Evolutionary conservation across 1,140 invertebrate genomes (phyloP), one percentile per base, ranked within the genome.

Genomic region (Drosophila ficusphila): DNA sequence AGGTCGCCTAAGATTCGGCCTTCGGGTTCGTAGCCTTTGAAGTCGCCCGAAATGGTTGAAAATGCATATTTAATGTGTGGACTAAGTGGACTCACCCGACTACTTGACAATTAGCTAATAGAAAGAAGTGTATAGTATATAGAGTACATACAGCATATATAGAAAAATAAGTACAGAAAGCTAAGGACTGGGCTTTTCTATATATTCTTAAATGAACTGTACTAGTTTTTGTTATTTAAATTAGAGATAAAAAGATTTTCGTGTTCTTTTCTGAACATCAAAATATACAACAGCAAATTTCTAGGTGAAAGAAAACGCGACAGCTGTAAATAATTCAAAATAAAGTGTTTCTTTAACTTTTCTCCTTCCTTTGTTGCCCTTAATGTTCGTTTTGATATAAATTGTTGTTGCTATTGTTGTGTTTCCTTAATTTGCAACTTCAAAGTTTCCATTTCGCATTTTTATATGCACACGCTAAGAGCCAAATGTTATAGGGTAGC

Each of bases 381-480:
- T 44, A 44, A 52, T 33, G 23, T 27, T 56, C 52, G 14, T 36
- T 16, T 62, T 47, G 6, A 64, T 34, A 36, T 46, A 3, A 27
- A 44, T 65, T 65, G 23, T 64, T 60, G 39, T 21, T 42, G 51
- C 49, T 33, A 23, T 56, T 44, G 18, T 65, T 65, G 18, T 48
- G 58, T 14, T 39, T 49, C 34, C 58, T 33, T 64, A 65, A 64
- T 64, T 62, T 62, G 39, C 25, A 49, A 31, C 62, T 39, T 41
- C 57, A 64, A 67, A 67, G 58, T 64, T 67, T 64, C 33, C 58
- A 49, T 39, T 49, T 64, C 11, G 8, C 21, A 60, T 60, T 65
- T 48, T 38, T 62, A 36, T 39, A 48, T 23, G 61, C 61, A 48
- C 54, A 42, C 27, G 33, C 44, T 25, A 58, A 16, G 29, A 41